Evolutionary conservation across 2,797 vertebrate genomes (phyloP).

Genomic region (Gallirallus australis): DNA sequence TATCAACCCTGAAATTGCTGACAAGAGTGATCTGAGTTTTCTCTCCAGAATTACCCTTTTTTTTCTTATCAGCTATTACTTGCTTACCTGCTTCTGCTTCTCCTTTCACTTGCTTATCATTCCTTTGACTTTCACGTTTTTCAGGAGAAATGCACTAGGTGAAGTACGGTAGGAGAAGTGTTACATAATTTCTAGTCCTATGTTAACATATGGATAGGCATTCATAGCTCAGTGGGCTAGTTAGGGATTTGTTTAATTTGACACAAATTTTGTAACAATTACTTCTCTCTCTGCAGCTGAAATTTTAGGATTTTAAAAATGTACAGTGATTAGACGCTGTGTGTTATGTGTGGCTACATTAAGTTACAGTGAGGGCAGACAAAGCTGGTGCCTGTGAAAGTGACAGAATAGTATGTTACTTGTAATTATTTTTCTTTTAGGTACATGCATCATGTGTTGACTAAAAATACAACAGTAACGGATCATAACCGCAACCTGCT

Average conservation of each 20-base stretch:
- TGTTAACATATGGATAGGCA: not conserved
- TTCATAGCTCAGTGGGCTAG: not conserved
- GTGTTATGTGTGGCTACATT: not conserved
- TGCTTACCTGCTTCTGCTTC: not conserved
- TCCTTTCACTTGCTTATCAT: not conserved
- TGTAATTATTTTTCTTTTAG: conserved; percentile 70
- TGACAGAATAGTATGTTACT: not conserved
- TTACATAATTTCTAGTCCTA: not conserved
- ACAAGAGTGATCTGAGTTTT: not conserved
- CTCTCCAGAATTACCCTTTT: not conserved
- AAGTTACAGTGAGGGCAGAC: not conserved
- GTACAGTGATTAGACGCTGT: not conserved
- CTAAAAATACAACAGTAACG: conserved; percentile 97
- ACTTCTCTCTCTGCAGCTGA: not conserved
- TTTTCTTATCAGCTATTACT: not conserved
- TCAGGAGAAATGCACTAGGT: not conserved
- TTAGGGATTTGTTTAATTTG: not conserved
- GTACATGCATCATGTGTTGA: conserved; percentile 96
- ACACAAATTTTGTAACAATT: not conserved
- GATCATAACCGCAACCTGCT: conserved; percentile 96
- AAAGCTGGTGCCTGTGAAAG: not conserved
- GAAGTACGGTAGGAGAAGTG: not conserved
- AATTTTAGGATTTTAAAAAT: not conserved
- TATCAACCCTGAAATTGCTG: not conserved
- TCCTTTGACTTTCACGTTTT: not conserved